Evolutionary conservation across 1,140 invertebrate genomes (phyloP).

Genomic region (Amyelois transitella): DNA sequence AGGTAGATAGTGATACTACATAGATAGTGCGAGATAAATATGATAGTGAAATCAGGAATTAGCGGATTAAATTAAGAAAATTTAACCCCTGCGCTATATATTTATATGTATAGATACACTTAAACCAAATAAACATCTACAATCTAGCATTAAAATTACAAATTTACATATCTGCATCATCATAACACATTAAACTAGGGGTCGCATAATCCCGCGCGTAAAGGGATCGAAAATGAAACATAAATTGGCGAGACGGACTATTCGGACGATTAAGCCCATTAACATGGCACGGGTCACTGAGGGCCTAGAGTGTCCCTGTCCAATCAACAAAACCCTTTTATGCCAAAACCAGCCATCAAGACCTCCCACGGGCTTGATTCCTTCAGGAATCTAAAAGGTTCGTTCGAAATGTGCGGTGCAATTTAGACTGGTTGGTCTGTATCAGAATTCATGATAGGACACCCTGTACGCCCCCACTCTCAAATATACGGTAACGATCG

Average conservation of each 20-base stretch:
- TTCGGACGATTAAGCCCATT: slow-evolving; percentile 67
- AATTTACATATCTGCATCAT: slow-evolving; percentile 54
- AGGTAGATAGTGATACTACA: too few species aligned
- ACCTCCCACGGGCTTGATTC: neutral
- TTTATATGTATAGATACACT: neutral
- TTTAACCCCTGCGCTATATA: too few species aligned
- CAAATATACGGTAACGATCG: slow-evolving; percentile 68
- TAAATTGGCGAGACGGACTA: slow-evolving; percentile 62
- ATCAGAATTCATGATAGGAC: slow-evolving; percentile 68
- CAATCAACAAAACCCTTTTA: slow-evolving; percentile 64
- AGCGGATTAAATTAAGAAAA: too few species aligned
- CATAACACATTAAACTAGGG: slow-evolving; percentile 44
- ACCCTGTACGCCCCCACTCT: slow-evolving; percentile 52
- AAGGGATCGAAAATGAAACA: slow-evolving; percentile 73
- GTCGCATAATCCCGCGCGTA: slow-evolving; percentile 55
- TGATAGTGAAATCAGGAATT: too few species aligned
- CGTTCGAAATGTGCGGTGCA: slow-evolving; percentile 32
- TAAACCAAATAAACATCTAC: neutral
- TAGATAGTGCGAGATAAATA: too few species aligned
- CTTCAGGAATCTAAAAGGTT: neutral
- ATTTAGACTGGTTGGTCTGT: slow-evolving; percentile 45
- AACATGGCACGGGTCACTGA: slow-evolving; percentile 58
- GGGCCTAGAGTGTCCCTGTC: slow-evolving; percentile 45
- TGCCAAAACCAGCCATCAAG: neutral
- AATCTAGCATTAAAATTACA: slow-evolving; percentile 24